Evolutionary conservation across 35 echinoderm and acorn worm species (phyloP), one percentile per base, ranked within the genome.

Genomic region (Amphiura filiformis): DNA sequence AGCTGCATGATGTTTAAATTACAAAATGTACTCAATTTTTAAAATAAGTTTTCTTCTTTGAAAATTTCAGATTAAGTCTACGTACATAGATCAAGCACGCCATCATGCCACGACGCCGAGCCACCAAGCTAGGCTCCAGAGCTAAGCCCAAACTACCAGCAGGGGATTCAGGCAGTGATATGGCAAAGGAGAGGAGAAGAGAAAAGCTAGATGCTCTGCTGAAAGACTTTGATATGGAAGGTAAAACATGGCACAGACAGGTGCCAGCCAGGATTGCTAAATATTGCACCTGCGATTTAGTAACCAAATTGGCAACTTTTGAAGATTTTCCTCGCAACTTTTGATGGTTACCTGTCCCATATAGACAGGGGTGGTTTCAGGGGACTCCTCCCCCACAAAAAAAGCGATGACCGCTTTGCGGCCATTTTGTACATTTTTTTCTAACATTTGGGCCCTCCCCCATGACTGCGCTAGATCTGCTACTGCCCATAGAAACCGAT

Each of bases 221-320:
- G 17, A 35, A 41, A 87, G 85, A 87, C 39, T 87, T 87, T 78
- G 85, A 87, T 78, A 39, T 78, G 36, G 49, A 87, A 40, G 85
- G 85, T 87, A n/a, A 39, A 34, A 44, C 81, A 35, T 37, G n/a
- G n/a, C 38, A 80, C 32, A 78, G 40, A 22, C 13, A 56, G 15
- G 52, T 34, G 15, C 77, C 80, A 35, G 76, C 76, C 38, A 80
- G 52, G 36, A n/a, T n/a, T n/a, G n/a, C n/a, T n/a, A n/a, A n/a
- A n/a, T n/a, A n/a, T n/a, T n/a, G n/a, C n/a, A n/a, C n/a, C n/a
- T n/a, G n/a, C n/a, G n/a, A n/a, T n/a, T n/a, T n/a, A n/a, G n/a
- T n/a, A n/a, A n/a, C n/a, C n/a, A n/a, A n/a, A n/a, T n/a, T n/a
- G n/a, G n/a, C n/a, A n/a, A n/a, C n/a, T n/a, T n/a, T n/a, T n/a